Percentiles rank a stretch among this genome's conserved stretches.
phyloP scores from a whole-genome alignment of 2,113 vertebrate species.

The Oceanodroma tethys region DNA sequence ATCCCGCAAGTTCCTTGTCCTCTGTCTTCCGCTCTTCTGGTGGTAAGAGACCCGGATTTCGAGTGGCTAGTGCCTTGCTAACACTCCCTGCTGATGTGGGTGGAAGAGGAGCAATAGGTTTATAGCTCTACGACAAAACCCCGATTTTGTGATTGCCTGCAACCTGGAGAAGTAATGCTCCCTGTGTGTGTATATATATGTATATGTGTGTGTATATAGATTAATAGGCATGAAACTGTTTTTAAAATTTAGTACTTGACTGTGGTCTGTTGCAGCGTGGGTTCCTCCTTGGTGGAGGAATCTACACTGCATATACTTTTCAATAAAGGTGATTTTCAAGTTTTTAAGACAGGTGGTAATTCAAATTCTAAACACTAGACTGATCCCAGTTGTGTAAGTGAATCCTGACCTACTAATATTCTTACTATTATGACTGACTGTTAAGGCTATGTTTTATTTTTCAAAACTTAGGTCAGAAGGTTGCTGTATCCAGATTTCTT shows the following conservation, averaged over 20 bases:
- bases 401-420: neutral
- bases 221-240: neutral
- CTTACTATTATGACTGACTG: neutral
- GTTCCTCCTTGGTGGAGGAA: neutral
- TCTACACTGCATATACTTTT: neutral
- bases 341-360: neutral
- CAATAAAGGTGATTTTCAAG: neutral
- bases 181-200: neutral
- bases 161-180: neutral
- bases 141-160: neutral
- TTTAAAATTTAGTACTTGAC: neutral
- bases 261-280: neutral
- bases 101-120: neutral
- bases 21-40: neutral
- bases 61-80: neutral
- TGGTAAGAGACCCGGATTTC: neutral
- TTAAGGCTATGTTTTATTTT: neutral
- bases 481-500: neutral
- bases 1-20: neutral
- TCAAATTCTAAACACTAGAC: neutral
- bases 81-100: rapidly evolving
- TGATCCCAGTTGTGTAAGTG: neutral
- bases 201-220: too few species aligned
- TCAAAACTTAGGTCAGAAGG: neutral
- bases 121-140: neutral